A percentile compares a stretch with the other conserved stretches of the same genome.
phyloP scores from a whole-genome alignment of 2,797 vertebrate genomes.

The Halcyon badia region DNA sequence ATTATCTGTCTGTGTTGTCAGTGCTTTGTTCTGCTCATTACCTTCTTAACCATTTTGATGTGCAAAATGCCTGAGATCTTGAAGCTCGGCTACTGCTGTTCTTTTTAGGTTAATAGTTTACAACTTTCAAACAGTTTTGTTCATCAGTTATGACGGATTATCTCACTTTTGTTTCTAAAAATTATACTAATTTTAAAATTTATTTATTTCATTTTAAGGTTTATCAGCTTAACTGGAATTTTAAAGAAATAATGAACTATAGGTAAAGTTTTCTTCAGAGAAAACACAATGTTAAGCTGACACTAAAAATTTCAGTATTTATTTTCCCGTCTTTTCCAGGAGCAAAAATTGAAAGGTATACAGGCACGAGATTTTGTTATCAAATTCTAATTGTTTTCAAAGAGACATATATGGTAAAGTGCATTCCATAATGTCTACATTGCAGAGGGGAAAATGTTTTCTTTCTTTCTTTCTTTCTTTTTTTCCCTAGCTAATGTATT shows the following conservation, averaged over 20 bases:
- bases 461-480: not conserved
- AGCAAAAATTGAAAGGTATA: slow-evolving; percentile 25
- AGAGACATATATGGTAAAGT: not conserved
- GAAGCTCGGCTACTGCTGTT: not conserved
- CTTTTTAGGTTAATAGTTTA: not conserved
- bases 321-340: not conserved
- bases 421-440: not conserved
- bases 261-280: not conserved
- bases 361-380: not conserved
- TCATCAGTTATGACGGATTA: not conserved
- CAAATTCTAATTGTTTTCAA: slow-evolving; percentile 48
- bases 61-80: not conserved
- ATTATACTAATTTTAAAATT: not conserved
- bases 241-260: not conserved
- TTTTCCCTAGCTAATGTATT: not conserved
- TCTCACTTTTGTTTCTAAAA: not conserved
- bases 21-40: not conserved
- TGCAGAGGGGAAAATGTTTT: not conserved
- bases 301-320: not conserved
- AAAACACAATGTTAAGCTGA: not conserved
- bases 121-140: not conserved
- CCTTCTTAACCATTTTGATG: not conserved
- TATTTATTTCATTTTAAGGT: not conserved
- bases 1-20: not conserved
- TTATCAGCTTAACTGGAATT: not conserved